These are phyloP conservation scores for Sciaenops ocellatus DNA, from an alignment of 2,797 vertebrate genomes.

Conservation along the genomic window DNA sequence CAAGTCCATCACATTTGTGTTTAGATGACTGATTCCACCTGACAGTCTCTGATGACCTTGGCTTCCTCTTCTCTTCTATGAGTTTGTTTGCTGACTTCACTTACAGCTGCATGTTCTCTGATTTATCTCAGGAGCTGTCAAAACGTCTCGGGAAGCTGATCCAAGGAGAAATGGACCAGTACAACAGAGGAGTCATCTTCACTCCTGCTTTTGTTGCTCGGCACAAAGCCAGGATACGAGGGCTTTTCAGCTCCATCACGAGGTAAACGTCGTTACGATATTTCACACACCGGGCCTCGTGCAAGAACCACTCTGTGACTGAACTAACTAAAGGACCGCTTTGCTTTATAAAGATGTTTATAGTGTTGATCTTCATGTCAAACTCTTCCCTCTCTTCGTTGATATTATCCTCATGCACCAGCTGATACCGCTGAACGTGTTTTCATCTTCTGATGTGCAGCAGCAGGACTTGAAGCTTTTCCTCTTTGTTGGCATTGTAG, in stretches of 20 bases:
- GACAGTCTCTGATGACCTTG: neutral
- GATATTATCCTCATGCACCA: too few species aligned
- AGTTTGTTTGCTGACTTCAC: neutral
- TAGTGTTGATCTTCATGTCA: neutral
- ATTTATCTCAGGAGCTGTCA: constrained; percentile 86
- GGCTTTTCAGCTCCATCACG: constrained; percentile 95
- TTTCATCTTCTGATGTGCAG: too few species aligned
- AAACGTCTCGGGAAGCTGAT: constrained; percentile 91
- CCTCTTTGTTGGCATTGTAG: neutral
- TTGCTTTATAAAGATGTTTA: neutral
- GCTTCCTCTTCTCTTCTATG: neutral
- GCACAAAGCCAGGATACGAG: constrained; percentile 93
- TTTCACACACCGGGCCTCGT: neutral
- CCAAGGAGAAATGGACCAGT: constrained; percentile 93
- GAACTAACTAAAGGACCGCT: neutral
- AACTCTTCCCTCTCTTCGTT: neutral
- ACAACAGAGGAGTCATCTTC: constrained; percentile 93
- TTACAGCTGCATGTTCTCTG: neutral
- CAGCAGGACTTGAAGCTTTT: neutral
- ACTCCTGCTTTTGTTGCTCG: constrained; percentile 93
- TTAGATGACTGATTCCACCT: neutral
- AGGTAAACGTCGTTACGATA: constrained; percentile 75
- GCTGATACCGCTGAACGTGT: too few species aligned
- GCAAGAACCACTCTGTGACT: neutral
- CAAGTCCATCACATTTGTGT: neutral